Evolutionary conservation across 2,797 vertebrate species (phyloP).

Genomic region (Carduelis carduelis): DNA sequence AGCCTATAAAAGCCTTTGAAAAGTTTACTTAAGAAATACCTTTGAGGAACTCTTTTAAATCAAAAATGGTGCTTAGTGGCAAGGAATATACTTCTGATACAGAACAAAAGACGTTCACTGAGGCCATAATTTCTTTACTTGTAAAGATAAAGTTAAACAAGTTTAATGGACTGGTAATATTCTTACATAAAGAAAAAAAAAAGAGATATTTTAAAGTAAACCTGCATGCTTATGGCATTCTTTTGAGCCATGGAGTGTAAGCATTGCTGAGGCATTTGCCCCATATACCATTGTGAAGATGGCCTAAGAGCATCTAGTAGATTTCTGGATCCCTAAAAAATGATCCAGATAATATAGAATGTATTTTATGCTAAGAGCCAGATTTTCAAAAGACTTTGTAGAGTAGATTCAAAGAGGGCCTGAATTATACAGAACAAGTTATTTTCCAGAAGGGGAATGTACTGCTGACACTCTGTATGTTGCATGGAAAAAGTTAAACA

Average conservation of each 20-base stretch:
- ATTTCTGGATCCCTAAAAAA: neutral
- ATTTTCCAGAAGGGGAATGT: neutral
- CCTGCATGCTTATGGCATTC: neutral
- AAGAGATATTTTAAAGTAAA: neutral
- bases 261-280: neutral
- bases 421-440: neutral
- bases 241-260: neutral
- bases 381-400: neutral
- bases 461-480: neutral
- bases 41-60: neutral
- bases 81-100: neutral
- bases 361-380: neutral
- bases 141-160: neutral
- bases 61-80: neutral
- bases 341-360: neutral
- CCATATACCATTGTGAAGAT: neutral
- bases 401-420: neutral
- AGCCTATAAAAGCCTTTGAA: neutral
- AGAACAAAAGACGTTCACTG: neutral
- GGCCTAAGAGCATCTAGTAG: neutral
- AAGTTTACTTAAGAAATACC: constrained; percentile 1
- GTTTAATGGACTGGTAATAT: neutral
- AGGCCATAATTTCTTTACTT: neutral
- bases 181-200: neutral
- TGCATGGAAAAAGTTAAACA: neutral